phyloP scores from a whole-genome alignment of 2,888 invertebrate genomes.

The Pseudanteris insignis region DNA sequence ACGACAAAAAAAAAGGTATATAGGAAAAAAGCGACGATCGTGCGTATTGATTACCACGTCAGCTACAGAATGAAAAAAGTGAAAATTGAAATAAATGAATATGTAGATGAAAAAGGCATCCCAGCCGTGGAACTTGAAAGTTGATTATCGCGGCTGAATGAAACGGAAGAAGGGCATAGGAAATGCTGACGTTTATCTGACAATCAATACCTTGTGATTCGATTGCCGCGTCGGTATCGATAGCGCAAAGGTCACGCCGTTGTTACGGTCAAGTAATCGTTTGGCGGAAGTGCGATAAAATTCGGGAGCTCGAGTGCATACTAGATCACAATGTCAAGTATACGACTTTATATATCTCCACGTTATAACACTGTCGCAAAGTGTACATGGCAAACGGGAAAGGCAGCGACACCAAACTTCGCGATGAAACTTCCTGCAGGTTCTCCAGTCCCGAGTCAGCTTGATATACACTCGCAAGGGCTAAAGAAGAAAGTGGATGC shows the following conservation, averaged over 20 bases:
- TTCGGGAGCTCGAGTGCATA: constrained; percentile 54
- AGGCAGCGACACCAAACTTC: constrained; percentile 48
- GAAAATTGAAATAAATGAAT: constrained; percentile 4
- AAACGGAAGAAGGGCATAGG: too few relatives aligned
- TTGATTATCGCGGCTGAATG: too few relatives aligned
- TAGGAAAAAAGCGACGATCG: too few relatives aligned
- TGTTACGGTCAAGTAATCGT: constrained; percentile 26
- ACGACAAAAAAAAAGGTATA: too few relatives aligned
- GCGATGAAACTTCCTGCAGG: constrained; percentile 46
- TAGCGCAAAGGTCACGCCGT: background rate
- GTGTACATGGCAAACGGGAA: constrained; percentile 29
- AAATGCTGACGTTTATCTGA: too few relatives aligned
- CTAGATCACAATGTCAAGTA: constrained; percentile 61
- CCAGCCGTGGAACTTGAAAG: too few relatives aligned
- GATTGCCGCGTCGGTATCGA: background rate
- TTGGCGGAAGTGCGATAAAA: too few relatives aligned
- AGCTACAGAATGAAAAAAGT: background rate
- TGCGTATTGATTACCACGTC: background rate
- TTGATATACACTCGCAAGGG: constrained; percentile 46
- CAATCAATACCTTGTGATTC: constrained; percentile 4
- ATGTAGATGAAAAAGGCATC: constrained; percentile 12
- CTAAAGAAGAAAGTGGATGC: constrained; percentile 10
- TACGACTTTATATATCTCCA: constrained; percentile 54
- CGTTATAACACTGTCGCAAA: constrained; percentile 49
- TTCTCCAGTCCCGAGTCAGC: constrained; percentile 43